Base-by-base conservation (phyloP, 2,888 invertebrate species). In the Acheta domesticus region DNA sequence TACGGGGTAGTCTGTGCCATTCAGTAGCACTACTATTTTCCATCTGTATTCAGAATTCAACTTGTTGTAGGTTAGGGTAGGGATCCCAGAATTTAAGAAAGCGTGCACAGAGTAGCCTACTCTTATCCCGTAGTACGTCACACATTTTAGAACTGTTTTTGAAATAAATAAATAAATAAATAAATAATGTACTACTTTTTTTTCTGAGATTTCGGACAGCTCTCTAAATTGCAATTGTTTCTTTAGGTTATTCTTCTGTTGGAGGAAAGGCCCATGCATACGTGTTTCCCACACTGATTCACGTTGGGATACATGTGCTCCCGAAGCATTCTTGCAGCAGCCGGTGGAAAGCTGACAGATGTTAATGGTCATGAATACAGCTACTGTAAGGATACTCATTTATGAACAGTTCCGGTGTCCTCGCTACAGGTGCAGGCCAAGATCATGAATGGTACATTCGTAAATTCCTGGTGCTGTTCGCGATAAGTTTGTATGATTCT, bases 301-400 rank as follows among this genome's bases (percentile, higher is more conserved):
- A 99, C 97, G 97, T 86, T 99, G 99, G 99, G 99, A 99, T 87
- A 99, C 99, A 0, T 99, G 98, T 87, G 99, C 97, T 1, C 98
- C 98, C 0, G 99, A 99, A 88, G 99, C 97, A 0, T 99, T 2
- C 89, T 99, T 2, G 89, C 90, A 73, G 95, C 97, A 0, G 90
- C 93, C 3, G 98, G 98, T 4, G 99, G 99, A 1, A 90, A 88
- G 78, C 88, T 99, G 79, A 98, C 98, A 0, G 97, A 99, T 87
- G 91, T 98, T 79, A 90, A 92, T 80, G 94, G 95, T 11, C 91
- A 93, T 77, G 89, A 90, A 82, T 95, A 95, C 85, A 87, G 89
- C 78, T 95, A 95, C 85, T 88, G 91, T 78, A 89, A 90, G 3
- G 86, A 89, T 79, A 92, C 90, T 49, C 89, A 48, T 88, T 88